phyloP scores from a whole-genome alignment of 2,888 invertebrate species.

The Pyrrhia umbra region DNA sequence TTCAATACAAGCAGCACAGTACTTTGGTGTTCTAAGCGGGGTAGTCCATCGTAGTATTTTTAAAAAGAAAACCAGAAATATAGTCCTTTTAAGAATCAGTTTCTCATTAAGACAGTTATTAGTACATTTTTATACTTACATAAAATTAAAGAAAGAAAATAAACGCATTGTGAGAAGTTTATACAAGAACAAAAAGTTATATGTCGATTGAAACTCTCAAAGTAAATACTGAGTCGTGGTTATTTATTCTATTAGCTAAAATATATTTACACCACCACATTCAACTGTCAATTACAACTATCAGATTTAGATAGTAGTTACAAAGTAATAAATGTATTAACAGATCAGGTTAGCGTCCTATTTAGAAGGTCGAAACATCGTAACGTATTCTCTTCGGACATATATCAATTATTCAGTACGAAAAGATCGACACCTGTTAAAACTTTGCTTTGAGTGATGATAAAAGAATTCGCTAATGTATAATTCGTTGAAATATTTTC shows the following conservation, averaged over 20 bases:
- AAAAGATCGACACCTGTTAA: conserved; percentile 68
- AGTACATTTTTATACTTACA: not conserved
- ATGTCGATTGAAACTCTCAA: conserved; percentile 11
- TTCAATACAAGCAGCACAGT: conserved; percentile 40
- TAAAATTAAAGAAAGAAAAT: not conserved
- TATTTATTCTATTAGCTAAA: conserved; percentile 28
- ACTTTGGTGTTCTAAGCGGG: conserved; percentile 11
- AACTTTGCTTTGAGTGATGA: conserved; percentile 60
- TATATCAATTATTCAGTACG: conserved; percentile 68
- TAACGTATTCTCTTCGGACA: conserved; percentile 62
- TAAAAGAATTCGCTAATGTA: conserved; percentile 41
- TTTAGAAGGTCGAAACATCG: conserved; percentile 60
- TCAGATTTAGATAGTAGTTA: conserved; percentile 66
- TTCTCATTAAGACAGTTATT: not conserved
- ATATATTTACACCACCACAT: conserved; percentile 49
- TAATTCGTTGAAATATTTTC: conserved; percentile 9
- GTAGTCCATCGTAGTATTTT: conserved; percentile 12
- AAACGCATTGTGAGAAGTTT: not conserved
- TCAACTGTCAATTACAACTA: conserved; percentile 72
- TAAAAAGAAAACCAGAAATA: conserved; percentile 16
- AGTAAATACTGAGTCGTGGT: conserved; percentile 34
- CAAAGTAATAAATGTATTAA: conserved; percentile 68
- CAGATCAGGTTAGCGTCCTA: conserved; percentile 51
- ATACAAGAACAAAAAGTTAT: not conserved
- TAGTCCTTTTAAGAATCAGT: conserved; percentile 7